Evolutionary conservation across 2,113 vertebrate genomes (phyloP).

Genomic region (Aramus guarauna): DNA sequence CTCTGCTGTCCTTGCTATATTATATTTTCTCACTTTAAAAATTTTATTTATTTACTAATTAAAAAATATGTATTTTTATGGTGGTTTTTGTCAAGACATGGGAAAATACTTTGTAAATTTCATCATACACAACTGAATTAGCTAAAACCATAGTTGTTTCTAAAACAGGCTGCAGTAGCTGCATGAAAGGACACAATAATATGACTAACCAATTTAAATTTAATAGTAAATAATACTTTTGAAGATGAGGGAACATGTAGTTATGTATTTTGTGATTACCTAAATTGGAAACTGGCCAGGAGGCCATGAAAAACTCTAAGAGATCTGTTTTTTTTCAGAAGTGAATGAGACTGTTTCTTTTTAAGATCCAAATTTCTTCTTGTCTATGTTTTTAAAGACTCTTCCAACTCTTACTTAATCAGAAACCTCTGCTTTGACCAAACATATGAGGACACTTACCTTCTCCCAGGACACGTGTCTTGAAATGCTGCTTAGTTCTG

Average conservation of each 20-base stretch:
- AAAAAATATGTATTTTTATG: background rate
- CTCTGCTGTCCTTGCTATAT: background rate
- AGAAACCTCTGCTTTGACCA: background rate
- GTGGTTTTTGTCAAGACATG: background rate
- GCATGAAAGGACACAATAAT: background rate
- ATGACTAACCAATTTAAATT: background rate
- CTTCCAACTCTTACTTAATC: background rate
- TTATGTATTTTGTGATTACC: background rate
- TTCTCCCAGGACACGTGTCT: background rate
- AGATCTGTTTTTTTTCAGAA: background rate
- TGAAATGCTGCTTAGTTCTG: background rate
- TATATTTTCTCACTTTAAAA: background rate
- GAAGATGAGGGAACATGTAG: background rate
- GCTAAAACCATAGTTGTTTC: background rate
- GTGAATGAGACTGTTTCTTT: background rate
- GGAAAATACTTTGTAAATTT: background rate
- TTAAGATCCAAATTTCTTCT: background rate
- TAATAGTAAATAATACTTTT: background rate
- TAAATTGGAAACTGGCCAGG: background rate
- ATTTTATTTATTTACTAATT: background rate
- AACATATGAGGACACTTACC: background rate
- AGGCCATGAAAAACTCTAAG: background rate
- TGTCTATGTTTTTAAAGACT: background rate
- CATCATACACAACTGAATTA: background rate
- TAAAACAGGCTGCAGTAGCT: background rate